Evolutionary conservation across 2,797 vertebrate genomes (phyloP).

Genomic region (Hoplostethus atlanticus): DNA sequence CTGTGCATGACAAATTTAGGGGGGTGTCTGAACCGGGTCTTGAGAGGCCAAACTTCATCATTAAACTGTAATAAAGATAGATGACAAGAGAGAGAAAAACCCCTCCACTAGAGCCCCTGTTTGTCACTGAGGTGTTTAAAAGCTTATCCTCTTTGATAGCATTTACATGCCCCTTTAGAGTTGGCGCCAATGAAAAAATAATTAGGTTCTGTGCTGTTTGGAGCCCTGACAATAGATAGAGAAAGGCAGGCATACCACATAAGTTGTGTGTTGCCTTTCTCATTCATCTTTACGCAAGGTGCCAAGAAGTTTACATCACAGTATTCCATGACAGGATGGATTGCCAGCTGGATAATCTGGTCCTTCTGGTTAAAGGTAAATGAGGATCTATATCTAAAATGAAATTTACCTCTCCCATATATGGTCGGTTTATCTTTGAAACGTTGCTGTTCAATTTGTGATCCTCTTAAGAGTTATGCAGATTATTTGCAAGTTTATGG

Average conservation of each 20-base stretch:
- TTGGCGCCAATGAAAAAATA: slow-evolving; percentile 41
- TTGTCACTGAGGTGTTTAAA: slow-evolving; percentile 68
- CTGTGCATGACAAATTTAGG: slow-evolving; percentile 61
- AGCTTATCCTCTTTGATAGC: slow-evolving; percentile 60
- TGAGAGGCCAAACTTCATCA: slow-evolving; percentile 68
- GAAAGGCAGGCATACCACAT: slow-evolving; percentile 11
- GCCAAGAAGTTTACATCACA: slow-evolving; percentile 18
- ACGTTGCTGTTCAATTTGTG: not conserved
- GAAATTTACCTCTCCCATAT: too few species aligned
- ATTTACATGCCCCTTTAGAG: slow-evolving; percentile 66
- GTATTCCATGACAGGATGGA: not conserved
- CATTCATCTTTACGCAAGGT: slow-evolving; percentile 17
- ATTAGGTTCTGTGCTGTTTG: slow-evolving; percentile 46
- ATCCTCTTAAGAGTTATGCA: slow-evolving; percentile 10
- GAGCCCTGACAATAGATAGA: slow-evolving; percentile 13
- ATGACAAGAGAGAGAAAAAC: slow-evolving; percentile 34
- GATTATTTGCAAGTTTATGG: slow-evolving; percentile 11
- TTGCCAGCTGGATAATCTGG: slow-evolving; percentile 60
- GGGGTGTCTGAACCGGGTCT: slow-evolving; percentile 58
- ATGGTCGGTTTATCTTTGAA: too few species aligned
- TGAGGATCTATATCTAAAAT: slow-evolving; percentile 51
- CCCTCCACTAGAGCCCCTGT: slow-evolving; percentile 24
- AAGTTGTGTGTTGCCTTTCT: not conserved
- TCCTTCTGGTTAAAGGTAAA: slow-evolving; percentile 30
- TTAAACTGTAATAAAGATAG: slow-evolving; percentile 62